Evolutionary conservation across 1,140 invertebrate species (phyloP).

Genomic region (Arctopsyche grandis): DNA sequence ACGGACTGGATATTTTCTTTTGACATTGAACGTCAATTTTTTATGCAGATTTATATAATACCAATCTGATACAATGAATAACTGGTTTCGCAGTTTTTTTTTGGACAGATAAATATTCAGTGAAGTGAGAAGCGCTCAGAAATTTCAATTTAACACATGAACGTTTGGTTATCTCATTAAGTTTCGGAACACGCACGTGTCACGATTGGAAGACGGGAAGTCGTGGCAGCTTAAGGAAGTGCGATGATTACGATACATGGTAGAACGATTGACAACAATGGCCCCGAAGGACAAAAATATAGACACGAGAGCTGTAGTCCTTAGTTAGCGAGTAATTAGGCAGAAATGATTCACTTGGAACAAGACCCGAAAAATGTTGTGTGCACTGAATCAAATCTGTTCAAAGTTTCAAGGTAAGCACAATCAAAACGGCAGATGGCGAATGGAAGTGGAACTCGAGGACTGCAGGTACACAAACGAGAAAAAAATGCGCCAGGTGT

Average conservation of each 20-base stretch:
- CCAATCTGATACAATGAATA: no score
- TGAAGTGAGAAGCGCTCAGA: not conserved
- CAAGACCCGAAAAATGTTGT: not conserved
- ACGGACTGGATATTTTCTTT: no score
- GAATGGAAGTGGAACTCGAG: not conserved
- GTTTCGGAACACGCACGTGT: not conserved
- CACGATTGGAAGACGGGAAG: conserved; percentile 28
- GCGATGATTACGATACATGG: conserved; percentile 11
- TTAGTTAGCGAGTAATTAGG: no score
- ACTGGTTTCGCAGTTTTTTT: no score
- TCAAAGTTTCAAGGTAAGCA: not conserved
- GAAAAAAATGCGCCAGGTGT: conserved; percentile 9
- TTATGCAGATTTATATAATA: no score
- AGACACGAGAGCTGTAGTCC: not conserved
- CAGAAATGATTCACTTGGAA: no score
- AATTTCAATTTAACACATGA: not conserved
- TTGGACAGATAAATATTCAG: no score
- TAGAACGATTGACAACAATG: conserved; percentile 4
- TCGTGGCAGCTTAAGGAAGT: conserved; percentile 27
- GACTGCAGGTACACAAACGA: not conserved
- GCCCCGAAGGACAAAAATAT: not conserved
- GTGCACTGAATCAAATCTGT: not conserved
- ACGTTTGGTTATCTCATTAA: conserved; percentile 7
- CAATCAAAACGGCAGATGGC: conserved; percentile 23
- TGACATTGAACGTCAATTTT: no score